phyloP scores from a whole-genome alignment of 1,140 invertebrate genomes.

The Eriocheir sinensis region DNA sequence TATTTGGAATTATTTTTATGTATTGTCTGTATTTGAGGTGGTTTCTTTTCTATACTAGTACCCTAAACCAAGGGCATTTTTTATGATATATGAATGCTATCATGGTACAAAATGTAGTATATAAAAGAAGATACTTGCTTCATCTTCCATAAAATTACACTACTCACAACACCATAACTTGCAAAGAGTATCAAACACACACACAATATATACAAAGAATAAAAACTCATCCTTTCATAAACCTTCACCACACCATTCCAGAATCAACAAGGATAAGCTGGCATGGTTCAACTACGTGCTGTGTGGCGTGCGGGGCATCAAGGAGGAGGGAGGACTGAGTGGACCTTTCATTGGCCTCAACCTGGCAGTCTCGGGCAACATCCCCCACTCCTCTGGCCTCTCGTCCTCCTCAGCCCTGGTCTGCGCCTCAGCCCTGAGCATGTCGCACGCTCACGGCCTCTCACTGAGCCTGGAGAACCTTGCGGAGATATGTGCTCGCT shows the following conservation, averaged over 20 bases:
- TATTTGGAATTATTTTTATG: not conserved
- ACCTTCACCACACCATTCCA: too few relatives aligned
- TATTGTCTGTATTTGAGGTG: not conserved
- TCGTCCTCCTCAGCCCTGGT: slow-evolving; percentile 99
- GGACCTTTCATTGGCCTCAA: slow-evolving; percentile 85
- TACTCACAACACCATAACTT: too few relatives aligned
- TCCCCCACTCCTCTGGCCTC: slow-evolving; percentile 95
- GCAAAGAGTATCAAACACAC: too few relatives aligned
- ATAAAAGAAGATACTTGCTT: too few relatives aligned
- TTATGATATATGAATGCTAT: too few relatives aligned
- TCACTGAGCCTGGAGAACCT: slow-evolving; percentile 88
- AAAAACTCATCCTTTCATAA: too few relatives aligned
- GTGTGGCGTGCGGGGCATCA: slow-evolving; percentile 93
- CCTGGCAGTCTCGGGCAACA: slow-evolving; percentile 90
- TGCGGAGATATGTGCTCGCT: slow-evolving; percentile 92
- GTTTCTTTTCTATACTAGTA: not conserved
- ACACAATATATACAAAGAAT: too few relatives aligned
- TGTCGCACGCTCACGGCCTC: slow-evolving; percentile 78
- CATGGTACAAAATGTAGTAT: too few relatives aligned
- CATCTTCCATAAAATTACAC: too few relatives aligned
- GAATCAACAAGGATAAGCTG: slow-evolving; percentile 82
- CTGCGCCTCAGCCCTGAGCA: slow-evolving; percentile 90
- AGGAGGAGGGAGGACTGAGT: slow-evolving; percentile 85
- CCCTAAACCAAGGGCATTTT: too few relatives aligned
- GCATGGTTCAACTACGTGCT: slow-evolving; percentile 97